These are phyloP conservation scores for Ageneiosus marmoratus DNA, from an alignment of 2,113 vertebrate species.

Conservation along the genomic window DNA sequence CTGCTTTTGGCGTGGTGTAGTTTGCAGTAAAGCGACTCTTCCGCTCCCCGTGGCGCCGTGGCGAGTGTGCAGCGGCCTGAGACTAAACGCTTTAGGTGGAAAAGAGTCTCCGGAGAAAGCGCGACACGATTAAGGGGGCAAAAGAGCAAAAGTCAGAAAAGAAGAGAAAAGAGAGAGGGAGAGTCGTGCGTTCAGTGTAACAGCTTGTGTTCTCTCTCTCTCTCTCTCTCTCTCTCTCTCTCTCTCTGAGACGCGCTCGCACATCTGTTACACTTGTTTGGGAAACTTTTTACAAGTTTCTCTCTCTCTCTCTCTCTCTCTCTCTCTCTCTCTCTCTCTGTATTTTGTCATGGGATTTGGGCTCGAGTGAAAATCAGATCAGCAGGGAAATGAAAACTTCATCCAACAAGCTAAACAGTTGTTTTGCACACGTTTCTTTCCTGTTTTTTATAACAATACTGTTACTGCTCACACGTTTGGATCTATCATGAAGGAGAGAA, in stretches of 20 bases:
- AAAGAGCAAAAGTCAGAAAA: slow-evolving; percentile 63
- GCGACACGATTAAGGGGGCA: slow-evolving; percentile 94
- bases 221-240: slow-evolving; percentile 86
- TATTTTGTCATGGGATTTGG: slow-evolving; percentile 33
- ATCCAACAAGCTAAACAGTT: background rate
- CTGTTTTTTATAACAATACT: background rate
- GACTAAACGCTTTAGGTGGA: slow-evolving; percentile 99
- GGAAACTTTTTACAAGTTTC: slow-evolving; percentile 35
- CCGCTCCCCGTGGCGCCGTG: slow-evolving; percentile 94
- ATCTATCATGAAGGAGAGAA: too few species aligned
- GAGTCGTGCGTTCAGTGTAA: slow-evolving; percentile 88
- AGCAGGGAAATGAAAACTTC: background rate
- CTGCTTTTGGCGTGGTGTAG: slow-evolving; percentile 80
- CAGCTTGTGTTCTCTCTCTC: slow-evolving; percentile 81
- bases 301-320: slow-evolving; percentile 30
- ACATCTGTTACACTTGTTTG: slow-evolving; percentile 76
- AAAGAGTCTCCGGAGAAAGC: slow-evolving; percentile 93
- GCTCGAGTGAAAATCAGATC: slow-evolving; percentile 14
- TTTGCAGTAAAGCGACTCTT: slow-evolving; percentile 97
- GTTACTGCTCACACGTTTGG: too few species aligned
- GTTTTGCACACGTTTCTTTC: background rate
- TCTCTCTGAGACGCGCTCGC: slow-evolving; percentile 74
- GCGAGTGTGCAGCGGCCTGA: slow-evolving; percentile 98
- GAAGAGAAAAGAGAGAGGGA: slow-evolving; percentile 65
- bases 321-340: slow-evolving; percentile 11